Conservation (phyloP, 2,888 invertebrate species). For the Drosophila mimica region DNA sequence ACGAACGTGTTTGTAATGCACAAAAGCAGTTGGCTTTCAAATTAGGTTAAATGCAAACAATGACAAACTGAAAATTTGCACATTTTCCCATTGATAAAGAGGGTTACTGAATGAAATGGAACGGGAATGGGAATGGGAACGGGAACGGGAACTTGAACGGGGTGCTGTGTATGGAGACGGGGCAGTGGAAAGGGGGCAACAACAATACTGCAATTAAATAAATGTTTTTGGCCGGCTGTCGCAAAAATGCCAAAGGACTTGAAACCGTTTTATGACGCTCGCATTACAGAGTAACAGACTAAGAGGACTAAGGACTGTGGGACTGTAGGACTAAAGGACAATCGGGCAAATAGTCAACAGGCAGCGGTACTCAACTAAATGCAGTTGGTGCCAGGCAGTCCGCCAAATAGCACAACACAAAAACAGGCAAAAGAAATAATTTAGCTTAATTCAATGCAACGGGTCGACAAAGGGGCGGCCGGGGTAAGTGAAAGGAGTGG, state of each 20-base stretch:
- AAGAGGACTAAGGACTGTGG: constrained; percentile 5
- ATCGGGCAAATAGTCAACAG: constrained; percentile 8
- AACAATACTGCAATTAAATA: constrained; percentile 66
- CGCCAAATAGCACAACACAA: constrained; percentile 50
- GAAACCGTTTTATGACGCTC: constrained; percentile 59
- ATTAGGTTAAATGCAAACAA: constrained; percentile 72
- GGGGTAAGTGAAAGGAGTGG: constrained; percentile 26
- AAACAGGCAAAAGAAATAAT: constrained; percentile 65
- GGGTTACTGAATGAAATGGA: constrained; percentile 13
- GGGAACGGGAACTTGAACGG: not conserved
- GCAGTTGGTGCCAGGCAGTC: constrained; percentile 72
- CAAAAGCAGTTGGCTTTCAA: constrained; percentile 52
- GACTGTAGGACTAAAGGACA: constrained; percentile 2
- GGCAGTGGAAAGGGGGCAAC: constrained; percentile 4
- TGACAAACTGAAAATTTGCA: constrained; percentile 60
- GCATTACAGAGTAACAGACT: constrained; percentile 32
- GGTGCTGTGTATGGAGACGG: not conserved
- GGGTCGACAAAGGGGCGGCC: not conserved
- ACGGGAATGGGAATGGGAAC: not conserved
- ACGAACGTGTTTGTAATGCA: constrained; percentile 69
- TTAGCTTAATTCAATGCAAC: constrained; percentile 74
- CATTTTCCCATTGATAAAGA: constrained; percentile 20
- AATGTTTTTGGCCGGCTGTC: constrained; percentile 62
- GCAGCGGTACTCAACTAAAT: constrained; percentile 46
- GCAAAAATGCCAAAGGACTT: constrained; percentile 52